Conservation (phyloP, 2,113 vertebrate species). For the Phrynocephalus versicolor region DNA sequence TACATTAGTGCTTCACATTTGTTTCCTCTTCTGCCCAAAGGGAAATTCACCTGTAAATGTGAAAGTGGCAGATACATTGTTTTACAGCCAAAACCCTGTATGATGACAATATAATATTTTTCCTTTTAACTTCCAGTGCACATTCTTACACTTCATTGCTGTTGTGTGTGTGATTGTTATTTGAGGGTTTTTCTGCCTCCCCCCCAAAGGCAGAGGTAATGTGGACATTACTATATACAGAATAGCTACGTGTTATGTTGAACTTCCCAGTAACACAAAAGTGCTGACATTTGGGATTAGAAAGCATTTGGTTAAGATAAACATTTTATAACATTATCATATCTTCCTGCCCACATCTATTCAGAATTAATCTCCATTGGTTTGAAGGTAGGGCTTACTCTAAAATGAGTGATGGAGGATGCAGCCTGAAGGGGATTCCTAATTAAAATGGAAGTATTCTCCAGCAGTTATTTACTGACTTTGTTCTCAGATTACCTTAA, state of each 20-base stretch:
- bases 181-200: not conserved
- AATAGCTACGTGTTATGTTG: not conserved
- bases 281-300: not conserved
- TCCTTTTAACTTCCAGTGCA: not conserved
- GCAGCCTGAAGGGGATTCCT: not conserved
- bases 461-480: not conserved
- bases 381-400: not conserved
- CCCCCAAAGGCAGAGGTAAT: not conserved
- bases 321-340: not conserved
- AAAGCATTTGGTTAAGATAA: not conserved
- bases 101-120: not conserved
- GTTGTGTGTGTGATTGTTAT: not conserved
- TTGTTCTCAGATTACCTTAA: slow-evolving; percentile 25
- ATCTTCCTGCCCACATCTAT: not conserved
- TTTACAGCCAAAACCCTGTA: too few species aligned
- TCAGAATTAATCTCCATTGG: not conserved
- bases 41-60: not conserved
- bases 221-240: not conserved
- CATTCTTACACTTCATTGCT: not conserved
- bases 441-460: not conserved
- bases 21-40: not conserved
- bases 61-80: too few species aligned
- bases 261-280: not conserved
- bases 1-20: not conserved
- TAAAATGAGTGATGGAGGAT: not conserved